Evolutionary conservation across 2,797 vertebrate genomes (phyloP), one percentile per base, ranked within the genome.

Genomic region (Prionace glauca): DNA sequence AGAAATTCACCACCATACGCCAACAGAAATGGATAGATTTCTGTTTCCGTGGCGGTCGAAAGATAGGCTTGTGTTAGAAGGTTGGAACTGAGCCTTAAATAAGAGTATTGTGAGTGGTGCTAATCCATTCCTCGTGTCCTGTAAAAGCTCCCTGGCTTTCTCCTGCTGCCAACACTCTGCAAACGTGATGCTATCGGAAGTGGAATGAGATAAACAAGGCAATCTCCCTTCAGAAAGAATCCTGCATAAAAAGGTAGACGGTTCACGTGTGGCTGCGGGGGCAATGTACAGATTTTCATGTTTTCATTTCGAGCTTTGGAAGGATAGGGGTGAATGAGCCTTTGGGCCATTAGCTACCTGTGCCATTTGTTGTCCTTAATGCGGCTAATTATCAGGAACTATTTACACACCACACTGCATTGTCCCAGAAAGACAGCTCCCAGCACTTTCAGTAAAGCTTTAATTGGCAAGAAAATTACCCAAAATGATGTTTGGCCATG

Each of bases 381-480:
- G 87, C 62, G 12, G 62, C 62, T 41, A 41, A 69, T 62, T 92
- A 92, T 92, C 56, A 22, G 18, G 22, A 69, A 67, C 62, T 20
- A 36, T 92, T n/a, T 65, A 22, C 62, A 41, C 18, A 41, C 1
- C n/a, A 36, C 41, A 29, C 60, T 88, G 56, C 60, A 96, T 84
- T 96, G 29, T 96, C 96, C 95, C 96, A 96, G 96, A 5, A 71
- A 96, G 96, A 96, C 96, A 96, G 96, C 96, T 96, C 96, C 2
- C 36, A 95, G 92, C 60, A 65, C n/a, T 91, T n/a, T 91, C 88
- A 62, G 16, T 36, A 7, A 87, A 65, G 56, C 29, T 91, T 62
- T 20, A 91, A n/a, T 62, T 12, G 9, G 60, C 0, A 16, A 62
- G 45, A 50, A 29, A 29, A 24, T 50, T 65, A 62, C 14, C 88